Percentiles rank a stretch among this genome's conserved stretches.
These are phyloP conservation scores for Centrocercus urophasianus DNA, from an alignment of 2,113 vertebrate species.

Conservation along the genomic window DNA sequence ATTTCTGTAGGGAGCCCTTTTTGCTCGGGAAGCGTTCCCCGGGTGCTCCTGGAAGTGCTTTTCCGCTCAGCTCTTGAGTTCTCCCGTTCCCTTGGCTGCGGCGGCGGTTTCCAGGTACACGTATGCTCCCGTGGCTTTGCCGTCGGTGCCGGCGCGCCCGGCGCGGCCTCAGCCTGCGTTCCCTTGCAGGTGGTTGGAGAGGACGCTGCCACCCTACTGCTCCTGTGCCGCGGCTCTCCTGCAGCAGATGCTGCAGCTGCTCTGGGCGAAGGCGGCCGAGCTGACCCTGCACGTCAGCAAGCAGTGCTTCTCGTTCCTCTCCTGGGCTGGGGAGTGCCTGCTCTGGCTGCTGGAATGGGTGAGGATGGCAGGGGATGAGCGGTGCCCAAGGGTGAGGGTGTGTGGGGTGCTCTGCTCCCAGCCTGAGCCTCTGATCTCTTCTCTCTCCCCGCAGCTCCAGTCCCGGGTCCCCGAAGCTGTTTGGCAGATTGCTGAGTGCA, in stretches of 20 bases:
- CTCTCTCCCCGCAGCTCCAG: constrained; percentile 67
- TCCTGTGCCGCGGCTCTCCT: constrained; percentile 70
- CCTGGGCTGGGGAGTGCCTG: constrained; percentile 77
- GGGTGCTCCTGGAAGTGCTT: not conserved
- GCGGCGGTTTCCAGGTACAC: accelerated
- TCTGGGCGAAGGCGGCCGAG: constrained; percentile 67
- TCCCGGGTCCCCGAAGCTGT: constrained; percentile 83
- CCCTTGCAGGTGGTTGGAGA: constrained; percentile 85
- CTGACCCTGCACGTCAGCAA: constrained; percentile 59
- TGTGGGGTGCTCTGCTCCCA: not conserved
- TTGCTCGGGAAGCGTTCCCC: not conserved
- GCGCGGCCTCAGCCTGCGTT: accelerated
- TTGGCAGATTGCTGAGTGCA: constrained; percentile 73
- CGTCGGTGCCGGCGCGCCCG: not conserved
- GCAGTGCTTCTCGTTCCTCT: constrained; percentile 71
- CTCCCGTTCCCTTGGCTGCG: accelerated
- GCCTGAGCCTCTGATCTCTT: not conserved
- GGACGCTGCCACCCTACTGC: constrained; percentile 79
- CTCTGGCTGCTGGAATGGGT: constrained; percentile 84
- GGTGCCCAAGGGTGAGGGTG: not conserved
- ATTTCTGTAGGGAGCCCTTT: not conserved
- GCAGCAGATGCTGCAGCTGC: constrained; percentile 79
- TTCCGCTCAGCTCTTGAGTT: not conserved
- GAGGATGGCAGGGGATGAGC: not conserved
- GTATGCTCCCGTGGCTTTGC: not conserved